Evolutionary conservation across 2,888 invertebrate species (phyloP).

Genomic region (Lithosia quadra): DNA sequence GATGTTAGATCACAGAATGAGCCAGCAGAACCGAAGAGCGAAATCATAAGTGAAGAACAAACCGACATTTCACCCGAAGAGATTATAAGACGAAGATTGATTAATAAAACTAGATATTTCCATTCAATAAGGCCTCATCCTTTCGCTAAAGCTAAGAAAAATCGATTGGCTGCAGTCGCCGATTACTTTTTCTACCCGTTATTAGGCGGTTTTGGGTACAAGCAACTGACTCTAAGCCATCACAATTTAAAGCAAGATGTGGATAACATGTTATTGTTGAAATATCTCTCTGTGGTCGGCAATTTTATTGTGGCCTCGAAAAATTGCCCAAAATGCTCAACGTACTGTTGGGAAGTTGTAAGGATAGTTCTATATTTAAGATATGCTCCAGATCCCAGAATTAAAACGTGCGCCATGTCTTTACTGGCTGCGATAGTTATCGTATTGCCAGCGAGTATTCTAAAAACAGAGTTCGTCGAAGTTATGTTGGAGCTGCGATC

Average conservation of each 20-base stretch:
- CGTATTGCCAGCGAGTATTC: slow-evolving; percentile 86
- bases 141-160: slow-evolving; percentile 81
- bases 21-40: slow-evolving; percentile 50
- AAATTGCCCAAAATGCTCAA: slow-evolving; percentile 88
- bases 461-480: slow-evolving; percentile 88
- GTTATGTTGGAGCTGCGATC: slow-evolving; percentile 88
- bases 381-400: slow-evolving; percentile 89
- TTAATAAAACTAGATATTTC: slow-evolving; percentile 91
- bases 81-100: slow-evolving; percentile 90
- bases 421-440: slow-evolving; percentile 89
- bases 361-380: slow-evolving; percentile 89
- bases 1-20: slow-evolving; percentile 68
- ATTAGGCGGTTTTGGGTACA: slow-evolving; percentile 89
- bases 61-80: slow-evolving; percentile 78
- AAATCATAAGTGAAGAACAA: slow-evolving; percentile 51
- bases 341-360: slow-evolving; percentile 90
- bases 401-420: slow-evolving; percentile 89
- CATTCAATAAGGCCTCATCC: slow-evolving; percentile 74
- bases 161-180: slow-evolving; percentile 91
- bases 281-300: slow-evolving; percentile 90
- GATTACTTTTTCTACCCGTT: slow-evolving; percentile 95
- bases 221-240: slow-evolving; percentile 84
- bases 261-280: slow-evolving; percentile 89
- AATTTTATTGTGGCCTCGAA: slow-evolving; percentile 89
- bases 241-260: slow-evolving; percentile 87